Evolutionary conservation across 1,140 invertebrate species (phyloP), one percentile per base, ranked within the genome.

Genomic region (Pseudomyrmex sp.): DNA sequence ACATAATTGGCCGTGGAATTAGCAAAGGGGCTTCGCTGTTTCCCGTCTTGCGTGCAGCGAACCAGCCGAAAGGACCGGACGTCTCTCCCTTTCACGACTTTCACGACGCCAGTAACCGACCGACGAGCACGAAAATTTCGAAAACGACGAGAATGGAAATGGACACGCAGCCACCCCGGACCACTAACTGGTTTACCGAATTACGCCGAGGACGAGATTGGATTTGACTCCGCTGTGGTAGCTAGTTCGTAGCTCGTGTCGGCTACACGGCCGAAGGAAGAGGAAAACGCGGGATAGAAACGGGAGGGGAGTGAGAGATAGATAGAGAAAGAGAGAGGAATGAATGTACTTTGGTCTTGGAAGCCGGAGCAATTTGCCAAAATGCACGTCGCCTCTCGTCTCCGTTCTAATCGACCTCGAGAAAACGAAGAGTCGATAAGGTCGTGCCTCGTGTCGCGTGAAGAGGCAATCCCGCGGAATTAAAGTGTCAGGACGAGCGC

Each of bases 1-100:
- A 91, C 90, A 89, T 92, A 92, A 92, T 92, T 92, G 91, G 90
- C 90, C 86, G 85, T 90, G 82, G 90, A 92, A 92, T 92, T 92
- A 92, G 89, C 89, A 87, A 90, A 90, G 88, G 89, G 91, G 83
- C 85, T 68, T 61, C 72, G 56, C 82, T 74, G 69, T 46, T 77
- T 82, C 68, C 62, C 62, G 80, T 89, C 89, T 91, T 88, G 88
- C 89, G 87, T 91, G 91, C 84, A 83, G 88, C 88, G 79, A 86
- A 88, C 87, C 87, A 35, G 35, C 87, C 82, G 70, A 84, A 59
- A 86, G 87, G 83, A 75, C 61, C 65, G 61, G 52, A 56, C 46
- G 20, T 63, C 20, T 46, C 20, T 23, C 52, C 62, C 58, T 46
- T 10, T 52, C 66, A n/a, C 10, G 2, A 9, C 10, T 15, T 48